Percentiles rank a stretch among this genome's conserved stretches.
These are phyloP conservation scores for Pteropus alecto DNA, from an alignment of 2,113 vertebrate species.

Conservation along the genomic window DNA sequence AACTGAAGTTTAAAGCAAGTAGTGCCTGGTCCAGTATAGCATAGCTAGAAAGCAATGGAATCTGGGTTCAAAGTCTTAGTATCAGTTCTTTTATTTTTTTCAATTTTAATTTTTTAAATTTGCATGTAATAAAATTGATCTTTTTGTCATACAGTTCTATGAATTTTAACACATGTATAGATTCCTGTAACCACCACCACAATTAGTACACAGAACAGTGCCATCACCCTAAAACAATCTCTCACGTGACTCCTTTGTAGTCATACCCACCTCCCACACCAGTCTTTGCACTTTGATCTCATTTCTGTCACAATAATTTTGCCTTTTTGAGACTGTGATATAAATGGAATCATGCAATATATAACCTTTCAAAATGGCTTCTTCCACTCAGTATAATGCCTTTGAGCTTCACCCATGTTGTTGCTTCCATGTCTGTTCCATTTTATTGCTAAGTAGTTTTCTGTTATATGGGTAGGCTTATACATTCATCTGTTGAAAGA, in stretches of 20 bases:
- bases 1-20: not conserved
- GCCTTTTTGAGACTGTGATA: not conserved
- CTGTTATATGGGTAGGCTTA: not conserved
- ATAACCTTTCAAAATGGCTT: not conserved
- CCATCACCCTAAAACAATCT: not conserved
- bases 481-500: not conserved
- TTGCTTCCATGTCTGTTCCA: not conserved
- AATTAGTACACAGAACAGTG: not conserved
- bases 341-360: not conserved
- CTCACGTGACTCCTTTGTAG: accelerated
- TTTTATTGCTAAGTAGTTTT: not conserved
- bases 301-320: not conserved
- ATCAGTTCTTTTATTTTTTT: not conserved
- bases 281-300: not conserved
- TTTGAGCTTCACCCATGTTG: not conserved
- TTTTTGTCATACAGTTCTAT: not conserved
- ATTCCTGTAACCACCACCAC: not conserved
- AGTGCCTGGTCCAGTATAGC: not conserved
- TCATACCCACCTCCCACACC: no score
- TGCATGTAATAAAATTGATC: not conserved
- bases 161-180: not conserved
- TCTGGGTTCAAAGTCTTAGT: not conserved
- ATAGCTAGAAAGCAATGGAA: not conserved
- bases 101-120: not conserved
- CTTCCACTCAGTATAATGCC: not conserved